phyloP scores from a whole-genome alignment of 2,888 invertebrate genomes.

The Cristatella mucedo region DNA sequence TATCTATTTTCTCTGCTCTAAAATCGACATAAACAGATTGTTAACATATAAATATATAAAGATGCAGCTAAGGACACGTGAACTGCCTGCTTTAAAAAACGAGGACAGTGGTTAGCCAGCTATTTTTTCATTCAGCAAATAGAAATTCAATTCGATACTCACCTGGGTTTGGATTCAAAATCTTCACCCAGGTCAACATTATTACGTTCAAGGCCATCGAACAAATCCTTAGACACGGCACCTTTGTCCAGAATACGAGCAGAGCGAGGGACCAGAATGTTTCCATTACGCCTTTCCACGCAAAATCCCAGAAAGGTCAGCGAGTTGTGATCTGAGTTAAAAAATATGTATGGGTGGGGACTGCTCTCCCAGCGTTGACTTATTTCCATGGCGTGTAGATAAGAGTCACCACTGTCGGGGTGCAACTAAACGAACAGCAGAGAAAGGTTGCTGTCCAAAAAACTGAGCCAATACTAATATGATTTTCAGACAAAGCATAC shows the following conservation, averaged over 20 bases:
- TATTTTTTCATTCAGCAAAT: no score
- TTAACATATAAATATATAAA: no score
- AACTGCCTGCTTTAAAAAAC: no score
- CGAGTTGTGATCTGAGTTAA: slow-evolving; percentile 24
- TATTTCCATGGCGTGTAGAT: slow-evolving; percentile 17
- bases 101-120: no score
- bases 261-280: slow-evolving; percentile 24
- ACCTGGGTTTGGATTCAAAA: slow-evolving; percentile 26
- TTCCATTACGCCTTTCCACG: slow-evolving; percentile 18
- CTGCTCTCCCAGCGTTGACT: slow-evolving; percentile 24
- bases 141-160: no score
- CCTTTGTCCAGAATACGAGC: slow-evolving; percentile 16
- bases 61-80: no score
- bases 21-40: no score
- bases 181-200: slow-evolving; percentile 23
- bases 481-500: no score
- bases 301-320: slow-evolving; percentile 33
- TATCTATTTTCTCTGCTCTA: slow-evolving; percentile 16
- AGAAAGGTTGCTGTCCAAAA: not conserved
- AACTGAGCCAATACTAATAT: no score
- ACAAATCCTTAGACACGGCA: slow-evolving; percentile 19
- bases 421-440: not conserved
- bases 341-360: slow-evolving; percentile 33
- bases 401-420: slow-evolving; percentile 7
- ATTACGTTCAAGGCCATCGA: slow-evolving; percentile 19